Base-by-base conservation (phyloP, 2,888 invertebrate genomes). In the Microchrysa polita region DNA sequence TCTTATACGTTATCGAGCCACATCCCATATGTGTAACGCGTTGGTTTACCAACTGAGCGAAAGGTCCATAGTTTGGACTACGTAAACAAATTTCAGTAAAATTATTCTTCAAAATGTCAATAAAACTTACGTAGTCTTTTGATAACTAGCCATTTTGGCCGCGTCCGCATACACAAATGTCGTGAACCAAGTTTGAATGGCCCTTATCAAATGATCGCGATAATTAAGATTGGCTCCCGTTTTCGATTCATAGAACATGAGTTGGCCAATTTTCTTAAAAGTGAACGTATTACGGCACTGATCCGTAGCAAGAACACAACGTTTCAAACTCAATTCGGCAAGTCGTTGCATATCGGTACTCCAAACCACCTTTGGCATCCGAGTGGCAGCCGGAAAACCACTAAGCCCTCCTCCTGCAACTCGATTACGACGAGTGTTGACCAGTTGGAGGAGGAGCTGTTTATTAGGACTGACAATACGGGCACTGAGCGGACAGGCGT, bases 321-420 rank as follows among this genome's bases (percentile, higher is more conserved):
- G 44, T 59, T 76, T 77, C 2, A n/a, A 2, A 73, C 78, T 78
- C 5, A 78, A 53, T 16, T 74, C 74, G 1, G 79, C 79, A 61
- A 79, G 73, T 5, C 57, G 61, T 22, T 77, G 76, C 1, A 79
- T 34, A 27, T 79, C 79, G 12, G 73, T 61, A 27, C 76, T 65
- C 78, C 78, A 79, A 72, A 63, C 59, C 40, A 79, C 74, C 1
- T 73, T 75, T 1, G 73, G 74, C 79, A 79, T 79, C 52, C 77
- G 71, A 14, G 48, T 40, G 22, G 79, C 79, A 2, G 76, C 12
- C 7, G 23, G 27, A n/a, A 76, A 79, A 2, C 63, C 7, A 0
- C 63, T 10, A 1, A 79, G 60, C 20, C 69, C 40, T 1, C 79
- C 79, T 14, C 65, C 16, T 0, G 79, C 79, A 16, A 79, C 23